Conservation (phyloP, 2,113 vertebrate species). For the Stigmatopora nigra region DNA sequence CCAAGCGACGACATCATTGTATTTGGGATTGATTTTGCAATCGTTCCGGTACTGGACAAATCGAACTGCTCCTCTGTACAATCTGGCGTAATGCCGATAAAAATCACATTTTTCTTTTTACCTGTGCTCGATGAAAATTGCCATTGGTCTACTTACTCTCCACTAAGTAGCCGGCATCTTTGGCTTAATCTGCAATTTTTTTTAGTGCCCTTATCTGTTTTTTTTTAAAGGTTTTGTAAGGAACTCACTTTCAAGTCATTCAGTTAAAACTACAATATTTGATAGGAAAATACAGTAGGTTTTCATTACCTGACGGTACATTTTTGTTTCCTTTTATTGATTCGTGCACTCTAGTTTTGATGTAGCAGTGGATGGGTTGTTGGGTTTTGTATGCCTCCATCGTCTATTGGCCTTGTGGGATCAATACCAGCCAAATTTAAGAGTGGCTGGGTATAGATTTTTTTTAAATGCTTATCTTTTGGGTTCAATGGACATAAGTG, state of each 20-base stretch:
- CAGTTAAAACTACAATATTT: background rate
- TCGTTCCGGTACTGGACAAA: constrained; percentile 37
- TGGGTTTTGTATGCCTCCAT: background rate
- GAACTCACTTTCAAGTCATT: background rate
- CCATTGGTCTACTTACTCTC: background rate
- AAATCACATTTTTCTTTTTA: constrained; percentile 13
- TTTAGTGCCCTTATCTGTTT: background rate
- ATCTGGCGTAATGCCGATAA: constrained; percentile 4
- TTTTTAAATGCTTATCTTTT: too few relatives aligned
- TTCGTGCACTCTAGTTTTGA: background rate
- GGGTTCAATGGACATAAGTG: too few relatives aligned
- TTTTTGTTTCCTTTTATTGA: background rate
- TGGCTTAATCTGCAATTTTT: background rate
- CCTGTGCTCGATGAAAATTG: background rate
- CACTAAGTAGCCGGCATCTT: background rate
- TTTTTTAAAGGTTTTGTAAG: background rate
- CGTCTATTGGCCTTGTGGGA: too few relatives aligned
- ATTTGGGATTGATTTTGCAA: constrained; percentile 19
- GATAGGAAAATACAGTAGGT: background rate
- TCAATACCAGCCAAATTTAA: too few relatives aligned
- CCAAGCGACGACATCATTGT: background rate
- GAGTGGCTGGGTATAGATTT: too few relatives aligned
- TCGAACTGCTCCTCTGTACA: constrained; percentile 12
- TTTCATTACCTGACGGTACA: background rate
- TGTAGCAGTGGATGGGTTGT: background rate